Evolutionary conservation across 2,113 vertebrate species (phyloP), one percentile per base, ranked within the genome.

Genomic region (Spea multiplicata): DNA sequence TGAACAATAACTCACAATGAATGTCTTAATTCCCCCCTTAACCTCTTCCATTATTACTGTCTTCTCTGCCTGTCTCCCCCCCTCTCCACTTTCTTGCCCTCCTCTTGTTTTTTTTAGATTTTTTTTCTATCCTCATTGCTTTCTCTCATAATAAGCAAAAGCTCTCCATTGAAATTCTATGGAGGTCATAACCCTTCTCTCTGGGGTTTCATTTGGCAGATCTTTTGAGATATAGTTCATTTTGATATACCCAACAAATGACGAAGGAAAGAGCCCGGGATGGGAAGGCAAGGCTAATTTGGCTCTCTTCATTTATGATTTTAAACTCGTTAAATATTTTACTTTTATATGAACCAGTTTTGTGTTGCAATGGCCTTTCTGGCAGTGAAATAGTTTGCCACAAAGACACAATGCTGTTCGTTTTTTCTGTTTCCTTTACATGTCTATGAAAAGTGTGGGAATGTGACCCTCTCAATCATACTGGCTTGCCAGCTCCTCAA

Each of bases 1-100:
- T 80, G 78, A 80, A 80, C 59, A 80, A 80, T 68, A 74, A 68
- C 71, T 80, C 62, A 68, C 73, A 80, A 80, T 80, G 71, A 74
- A 80, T 74, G 78, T 80, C 78, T 80, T 80, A 80, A 80, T 80
- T 80, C 78, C 78, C 66, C 66, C 65, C 48, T 9, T 62, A 73
- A 52, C 53, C 64, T 48, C 76, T 55, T 64, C 62, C 66, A 73
- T n/a, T 59, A 59, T 50, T 66, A 48, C 17, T 68, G 61, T 44
- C 47, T 17, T 44, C 16, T 61, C 52, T 44, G 64, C 53, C 75
- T 44, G 46, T 61, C 55, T 68, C 55, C 16, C 75, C 66, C 62
- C 45, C 55, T 16, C 55, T 55, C 44, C 65, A 44, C 12, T 64
- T 65, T 16, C 30, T 10, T 48, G 52, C 46, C 48, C 75, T 70